These are phyloP conservation scores for Aspiorhynchus laticeps DNA, from an alignment of 2,113 vertebrate genomes.

Conservation along the genomic window DNA sequence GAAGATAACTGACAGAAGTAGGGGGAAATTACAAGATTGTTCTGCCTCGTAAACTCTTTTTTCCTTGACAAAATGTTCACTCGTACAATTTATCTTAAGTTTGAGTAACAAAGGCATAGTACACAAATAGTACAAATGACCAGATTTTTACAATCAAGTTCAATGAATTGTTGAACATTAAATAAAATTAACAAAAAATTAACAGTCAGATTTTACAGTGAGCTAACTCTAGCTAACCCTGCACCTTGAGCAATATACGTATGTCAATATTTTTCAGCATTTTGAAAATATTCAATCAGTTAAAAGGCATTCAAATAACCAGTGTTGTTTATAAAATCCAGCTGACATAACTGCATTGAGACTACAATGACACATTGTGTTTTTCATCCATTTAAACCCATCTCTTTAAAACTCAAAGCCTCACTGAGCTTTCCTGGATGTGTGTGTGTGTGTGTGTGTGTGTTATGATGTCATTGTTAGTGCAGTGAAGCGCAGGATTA, in stretches of 20 bases:
- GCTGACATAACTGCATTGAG: background rate
- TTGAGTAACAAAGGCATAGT: too few relatives aligned
- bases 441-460: background rate
- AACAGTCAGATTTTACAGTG: background rate
- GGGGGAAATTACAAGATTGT: too few relatives aligned
- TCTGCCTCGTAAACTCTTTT: too few relatives aligned
- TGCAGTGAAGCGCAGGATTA: slow-evolving; percentile 45
- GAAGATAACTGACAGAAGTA: background rate
- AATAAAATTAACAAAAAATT: background rate
- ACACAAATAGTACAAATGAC: too few relatives aligned
- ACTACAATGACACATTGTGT: background rate
- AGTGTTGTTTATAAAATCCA: background rate
- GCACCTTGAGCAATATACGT: background rate
- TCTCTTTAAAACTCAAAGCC: background rate
- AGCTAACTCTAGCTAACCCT: background rate
- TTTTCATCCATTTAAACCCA: background rate
- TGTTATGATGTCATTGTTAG: slow-evolving; percentile 32
- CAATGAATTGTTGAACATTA: background rate
- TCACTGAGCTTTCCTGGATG: background rate
- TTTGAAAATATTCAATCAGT: background rate
- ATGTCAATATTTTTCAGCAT: background rate
- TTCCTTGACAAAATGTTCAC: background rate
- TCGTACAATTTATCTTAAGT: too few relatives aligned
- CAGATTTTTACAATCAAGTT: background rate
- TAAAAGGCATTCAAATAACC: background rate